phyloP scores from a whole-genome alignment of 2,888 invertebrate species.

The Corbicula japonica region DNA sequence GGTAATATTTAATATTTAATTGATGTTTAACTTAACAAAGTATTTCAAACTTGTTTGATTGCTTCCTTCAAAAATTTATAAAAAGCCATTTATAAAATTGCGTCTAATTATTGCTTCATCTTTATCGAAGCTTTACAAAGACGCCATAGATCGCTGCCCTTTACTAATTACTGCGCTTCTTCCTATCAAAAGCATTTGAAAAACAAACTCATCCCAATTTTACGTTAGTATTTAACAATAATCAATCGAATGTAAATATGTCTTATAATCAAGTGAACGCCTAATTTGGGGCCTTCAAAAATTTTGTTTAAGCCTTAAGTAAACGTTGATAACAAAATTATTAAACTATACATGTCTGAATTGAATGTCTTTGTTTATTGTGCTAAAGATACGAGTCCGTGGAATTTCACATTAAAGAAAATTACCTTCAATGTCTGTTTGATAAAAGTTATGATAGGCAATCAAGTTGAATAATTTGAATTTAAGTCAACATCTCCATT shows the following conservation, averaged over 20 bases:
- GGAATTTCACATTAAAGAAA: slow-evolving; percentile 50
- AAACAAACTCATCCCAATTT: slow-evolving; percentile 49
- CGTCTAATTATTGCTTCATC: slow-evolving; percentile 44
- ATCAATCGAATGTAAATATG: slow-evolving; percentile 59
- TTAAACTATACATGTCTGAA: slow-evolving; percentile 61
- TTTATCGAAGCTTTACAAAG: slow-evolving; percentile 40
- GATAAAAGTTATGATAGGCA: slow-evolving; percentile 37
- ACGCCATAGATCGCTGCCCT: slow-evolving; percentile 36
- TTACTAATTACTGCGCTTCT: slow-evolving; percentile 41
- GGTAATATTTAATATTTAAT: slow-evolving; percentile 47
- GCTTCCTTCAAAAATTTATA: slow-evolving; percentile 26
- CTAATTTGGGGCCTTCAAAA: slow-evolving; percentile 62
- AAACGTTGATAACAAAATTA: slow-evolving; percentile 58
- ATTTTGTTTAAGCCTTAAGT: slow-evolving; percentile 55
- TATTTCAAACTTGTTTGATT: slow-evolving; percentile 25
- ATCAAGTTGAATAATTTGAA: slow-evolving; percentile 1
- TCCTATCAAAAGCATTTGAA: slow-evolving; percentile 48
- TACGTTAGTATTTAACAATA: slow-evolving; percentile 45
- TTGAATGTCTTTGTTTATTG: slow-evolving; percentile 65
- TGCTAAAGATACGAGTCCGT: slow-evolving; percentile 27
- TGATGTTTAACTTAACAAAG: slow-evolving; percentile 26
- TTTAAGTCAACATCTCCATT: slow-evolving; percentile 9
- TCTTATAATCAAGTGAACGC: slow-evolving; percentile 61
- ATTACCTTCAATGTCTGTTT: slow-evolving; percentile 23
- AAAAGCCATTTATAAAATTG: slow-evolving; percentile 44